These are phyloP conservation scores for Oncorhynchus nerka DNA, from an alignment of 2,113 vertebrate genomes.

Conservation along the genomic window DNA sequence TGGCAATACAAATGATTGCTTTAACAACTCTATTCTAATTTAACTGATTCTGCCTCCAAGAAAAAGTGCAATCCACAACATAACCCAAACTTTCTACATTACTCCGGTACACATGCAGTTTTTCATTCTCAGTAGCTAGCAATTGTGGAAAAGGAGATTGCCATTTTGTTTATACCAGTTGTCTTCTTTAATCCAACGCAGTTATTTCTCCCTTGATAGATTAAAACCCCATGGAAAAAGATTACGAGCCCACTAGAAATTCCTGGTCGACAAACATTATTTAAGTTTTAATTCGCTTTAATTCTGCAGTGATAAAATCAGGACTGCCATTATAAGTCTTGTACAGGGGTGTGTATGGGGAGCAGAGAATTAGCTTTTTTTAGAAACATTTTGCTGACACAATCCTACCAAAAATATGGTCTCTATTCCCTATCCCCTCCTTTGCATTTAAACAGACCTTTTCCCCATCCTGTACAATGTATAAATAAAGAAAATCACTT, in stretches of 20 bases:
- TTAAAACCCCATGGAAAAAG: constrained; percentile 43
- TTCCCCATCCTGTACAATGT: constrained; percentile 33
- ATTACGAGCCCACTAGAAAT: constrained; percentile 39
- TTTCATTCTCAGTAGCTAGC: constrained; percentile 21
- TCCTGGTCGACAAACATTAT: constrained; percentile 42
- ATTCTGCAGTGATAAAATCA: constrained; percentile 79
- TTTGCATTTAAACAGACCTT: constrained; percentile 73
- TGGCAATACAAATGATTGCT: background rate
- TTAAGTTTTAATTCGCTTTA: constrained; percentile 78
- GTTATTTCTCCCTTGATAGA: constrained; percentile 46
- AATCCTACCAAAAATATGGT: constrained; percentile 66
- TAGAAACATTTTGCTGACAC: constrained; percentile 72
- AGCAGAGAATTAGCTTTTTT: constrained; percentile 63
- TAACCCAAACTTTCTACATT: constrained; percentile 24
- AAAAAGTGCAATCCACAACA: background rate
- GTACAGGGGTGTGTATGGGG: constrained; percentile 12
- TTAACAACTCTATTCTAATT: background rate
- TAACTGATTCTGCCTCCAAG: background rate
- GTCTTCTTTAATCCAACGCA: constrained; percentile 62
- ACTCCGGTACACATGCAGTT: constrained; percentile 36
- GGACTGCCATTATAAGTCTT: constrained; percentile 75
- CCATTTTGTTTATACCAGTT: constrained; percentile 67
- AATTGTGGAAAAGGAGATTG: constrained; percentile 34
- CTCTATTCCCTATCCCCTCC: constrained; percentile 54
- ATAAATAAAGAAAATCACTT: constrained; percentile 19